Conservation (phyloP, 1,140 invertebrate genomes). For the Leptopilina clavipes region DNA sequence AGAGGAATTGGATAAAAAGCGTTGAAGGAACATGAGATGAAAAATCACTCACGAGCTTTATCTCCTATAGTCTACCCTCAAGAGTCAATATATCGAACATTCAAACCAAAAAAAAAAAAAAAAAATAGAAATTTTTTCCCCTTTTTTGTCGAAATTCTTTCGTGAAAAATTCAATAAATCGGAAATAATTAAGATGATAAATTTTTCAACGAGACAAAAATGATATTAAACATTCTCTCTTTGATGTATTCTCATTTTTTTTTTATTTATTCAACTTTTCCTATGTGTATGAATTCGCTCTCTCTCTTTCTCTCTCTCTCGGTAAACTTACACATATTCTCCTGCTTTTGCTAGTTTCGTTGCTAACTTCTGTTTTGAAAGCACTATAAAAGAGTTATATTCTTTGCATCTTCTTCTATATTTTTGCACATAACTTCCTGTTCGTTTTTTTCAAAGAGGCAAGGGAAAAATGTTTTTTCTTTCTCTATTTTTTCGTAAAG, state of each 20-base stretch:
- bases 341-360: not conserved
- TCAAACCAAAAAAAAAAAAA: no score
- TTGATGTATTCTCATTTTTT: not conserved
- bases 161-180: not conserved
- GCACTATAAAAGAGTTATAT: conserved; percentile 24
- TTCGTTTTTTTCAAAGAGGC: not conserved
- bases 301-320: no score
- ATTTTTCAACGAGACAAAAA: no score
- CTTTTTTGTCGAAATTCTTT: not conserved
- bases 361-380: conserved; percentile 24
- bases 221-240: no score
- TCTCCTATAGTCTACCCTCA: not conserved
- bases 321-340: conserved; percentile 1
- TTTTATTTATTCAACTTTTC: conserved; percentile 5
- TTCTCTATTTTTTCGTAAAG: conserved; percentile 7
- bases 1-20: conserved; percentile 6
- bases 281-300: not conserved
- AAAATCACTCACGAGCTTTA: conserved; percentile 31
- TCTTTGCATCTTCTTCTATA: not conserved
- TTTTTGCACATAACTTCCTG: conserved; percentile 19
- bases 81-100: not conserved
- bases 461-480: not conserved
- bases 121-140: no score
- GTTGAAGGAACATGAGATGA: conserved; percentile 29
- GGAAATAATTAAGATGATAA: no score